Evolutionary conservation across 2,888 invertebrate genomes (phyloP), one percentile per base, ranked within the genome.

Genomic region (Nebria salina): DNA sequence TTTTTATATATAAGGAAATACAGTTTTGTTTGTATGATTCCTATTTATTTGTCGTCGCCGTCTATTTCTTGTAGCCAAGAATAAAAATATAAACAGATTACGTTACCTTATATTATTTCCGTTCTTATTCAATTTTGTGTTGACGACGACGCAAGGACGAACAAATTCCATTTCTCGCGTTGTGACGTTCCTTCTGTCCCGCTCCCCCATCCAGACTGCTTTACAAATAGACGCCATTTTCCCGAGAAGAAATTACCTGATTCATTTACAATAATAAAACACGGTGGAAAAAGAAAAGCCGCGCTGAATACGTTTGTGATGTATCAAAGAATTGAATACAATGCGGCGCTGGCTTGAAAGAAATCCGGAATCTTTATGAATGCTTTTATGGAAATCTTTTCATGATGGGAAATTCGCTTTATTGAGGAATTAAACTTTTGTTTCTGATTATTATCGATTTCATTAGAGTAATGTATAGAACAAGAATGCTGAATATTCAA

Each of bases 1-100:
- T 78, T 78, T 78, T 78, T 78, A 78, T 73, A 72, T 78, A 78
- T 73, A 72, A 78, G 78, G 78, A 78, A 78, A 78, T 78, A 65
- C 65, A 78, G 72, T 78, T 78, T 73, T 78, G 73, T 78, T 43
- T 76, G 76, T 76, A 54, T 13, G 13, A 54, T 77, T 72, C 54
- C 43, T 76, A 42, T 15, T 15, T 70, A 25, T 64, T 54, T 72
- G 25, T 72, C 77, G 34, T 65, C 34, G n/a, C 43, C 20, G 54
- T 72, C 41, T 41, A 26, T 34, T 66, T 13, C 66, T 66, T 66
- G 2, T 70, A 26, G 25, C 20, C 73, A 78, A 78, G 78, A 78
- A 78, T 73, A 78, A 78, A 73, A 78, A 77, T 64, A 72, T 65
- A 78, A 78, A 78, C 73, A 41, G 65, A 73, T 77, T 77, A 77